Evolutionary conservation across 2,113 vertebrate species (phyloP), one percentile per base, ranked within the genome.

Genomic region (Cygnus buccinator): DNA sequence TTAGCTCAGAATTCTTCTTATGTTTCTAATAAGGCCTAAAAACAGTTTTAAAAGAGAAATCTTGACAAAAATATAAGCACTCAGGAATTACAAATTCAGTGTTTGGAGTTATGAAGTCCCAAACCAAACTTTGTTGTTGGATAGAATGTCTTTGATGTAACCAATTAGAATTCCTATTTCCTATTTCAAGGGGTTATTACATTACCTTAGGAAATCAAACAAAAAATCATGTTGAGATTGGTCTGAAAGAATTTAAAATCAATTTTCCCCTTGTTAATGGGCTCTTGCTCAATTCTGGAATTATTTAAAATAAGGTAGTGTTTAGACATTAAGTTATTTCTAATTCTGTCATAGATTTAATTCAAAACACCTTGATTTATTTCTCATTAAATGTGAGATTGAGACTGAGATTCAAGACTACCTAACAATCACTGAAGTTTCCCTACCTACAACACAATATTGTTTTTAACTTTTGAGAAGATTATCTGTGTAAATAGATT

Each of bases 111-210:
- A 29, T 2, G 52, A 54, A 58, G 35, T 8, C 29, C 48, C 61
- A 22, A 0, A 3, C 3, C 16, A 41, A 50, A 16, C 35, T 86
- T 71, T 2, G 78, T 10, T 54, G 11, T 59, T 80, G 54, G 10
- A 4, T 48, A 26, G 67, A 68, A 84, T 62, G 26, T 63, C 5
- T 41, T 70, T 3, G 62, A 31, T 90, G 48, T 78, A 68, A 33
- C 11, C 0, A 0, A 43, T 84, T 46, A 18, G 35, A 57, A 82
- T 78, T n/a, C 26, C 13, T 48, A 0, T 23, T 83, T 83, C 25
- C 11, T 48, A 0, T 23, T 83, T 83, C 83, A 17, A 50, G 50
- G 9, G 25, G 5, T 91, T 52, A 31, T 73, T 54, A n/a, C 16
- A 7, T 54, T 43, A 15, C 31, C 11, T 48, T 67, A n/a, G 19